Conservation (phyloP, 1,140 invertebrate species). For the Zaprionus ornatus region DNA sequence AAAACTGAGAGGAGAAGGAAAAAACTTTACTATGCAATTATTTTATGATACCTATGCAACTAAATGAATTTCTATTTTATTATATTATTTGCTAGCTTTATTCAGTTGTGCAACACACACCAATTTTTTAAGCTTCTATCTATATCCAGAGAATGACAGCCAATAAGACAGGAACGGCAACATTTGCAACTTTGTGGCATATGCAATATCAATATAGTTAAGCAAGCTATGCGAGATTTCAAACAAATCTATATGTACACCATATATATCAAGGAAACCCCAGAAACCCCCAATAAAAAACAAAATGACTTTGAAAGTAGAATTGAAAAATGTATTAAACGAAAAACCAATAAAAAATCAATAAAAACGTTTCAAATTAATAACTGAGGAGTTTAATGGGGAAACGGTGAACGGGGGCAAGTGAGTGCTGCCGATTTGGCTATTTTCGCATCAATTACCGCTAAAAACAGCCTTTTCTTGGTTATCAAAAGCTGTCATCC, state of each 20-base stretch:
- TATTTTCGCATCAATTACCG: no score
- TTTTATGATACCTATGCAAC: constrained; percentile 37
- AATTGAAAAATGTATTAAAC: constrained; percentile 52
- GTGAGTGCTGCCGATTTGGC: no score
- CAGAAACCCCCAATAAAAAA: background rate
- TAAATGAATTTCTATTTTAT: constrained; percentile 24
- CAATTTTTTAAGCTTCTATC: constrained; percentile 59
- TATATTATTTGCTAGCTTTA: constrained; percentile 62
- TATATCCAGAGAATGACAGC: constrained; percentile 28
- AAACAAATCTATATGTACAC: constrained; percentile 41
- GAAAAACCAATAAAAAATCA: constrained; percentile 61
- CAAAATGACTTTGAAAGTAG: constrained; percentile 55
- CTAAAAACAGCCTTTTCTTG: no score
- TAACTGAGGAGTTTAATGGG: constrained; percentile 12
- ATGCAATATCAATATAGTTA: constrained; percentile 77
- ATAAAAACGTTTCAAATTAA: constrained; percentile 38
- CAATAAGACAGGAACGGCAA: constrained; percentile 6
- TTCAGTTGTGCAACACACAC: constrained; percentile 51
- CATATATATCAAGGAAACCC: constrained; percentile 32
- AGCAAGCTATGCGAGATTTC: constrained; percentile 36
- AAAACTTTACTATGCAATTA: constrained; percentile 20
- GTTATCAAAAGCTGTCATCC: background rate
- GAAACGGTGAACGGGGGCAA: background rate
- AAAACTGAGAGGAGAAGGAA: constrained; percentile 14
- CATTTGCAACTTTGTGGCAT: constrained; percentile 66